Evolutionary conservation across 2,888 invertebrate genomes (phyloP).

Genomic region (Uropetala carovei): DNA sequence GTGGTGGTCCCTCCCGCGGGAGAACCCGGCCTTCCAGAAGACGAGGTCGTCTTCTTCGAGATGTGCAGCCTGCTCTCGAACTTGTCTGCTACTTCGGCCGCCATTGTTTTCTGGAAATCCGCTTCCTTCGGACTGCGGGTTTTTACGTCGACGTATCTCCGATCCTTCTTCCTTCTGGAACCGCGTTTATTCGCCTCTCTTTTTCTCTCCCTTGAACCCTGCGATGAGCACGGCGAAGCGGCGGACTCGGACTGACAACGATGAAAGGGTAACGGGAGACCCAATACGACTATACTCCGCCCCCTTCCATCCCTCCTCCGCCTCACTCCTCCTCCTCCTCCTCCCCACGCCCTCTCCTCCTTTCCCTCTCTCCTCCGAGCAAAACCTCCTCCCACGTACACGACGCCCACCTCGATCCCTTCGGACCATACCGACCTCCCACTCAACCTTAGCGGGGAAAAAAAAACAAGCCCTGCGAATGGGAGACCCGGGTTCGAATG

Average conservation of each 20-base stretch:
- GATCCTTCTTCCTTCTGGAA: neutral
- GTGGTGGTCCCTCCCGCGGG: neutral
- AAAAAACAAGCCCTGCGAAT: no score
- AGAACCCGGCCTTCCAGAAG: conserved; percentile 35
- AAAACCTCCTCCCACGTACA: no score
- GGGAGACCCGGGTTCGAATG: no score
- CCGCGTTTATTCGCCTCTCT: neutral
- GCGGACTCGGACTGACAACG: neutral
- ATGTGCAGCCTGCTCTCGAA: conserved; percentile 82
- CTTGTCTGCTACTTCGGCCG: conserved; percentile 87
- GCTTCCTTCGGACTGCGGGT: neutral
- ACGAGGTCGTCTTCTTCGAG: conserved; percentile 56
- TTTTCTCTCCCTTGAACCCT: neutral
- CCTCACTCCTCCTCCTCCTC: neutral
- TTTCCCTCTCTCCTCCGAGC: neutral
- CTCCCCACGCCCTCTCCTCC: neutral
- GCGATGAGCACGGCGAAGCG: neutral
- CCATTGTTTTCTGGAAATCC: conserved; percentile 76
- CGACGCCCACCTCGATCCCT: no score
- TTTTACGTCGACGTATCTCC: neutral
- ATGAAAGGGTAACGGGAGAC: conserved; percentile 24
- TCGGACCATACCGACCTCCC: no score
- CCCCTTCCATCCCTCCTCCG: conserved; percentile 66
- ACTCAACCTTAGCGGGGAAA: no score
- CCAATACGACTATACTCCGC: conserved; percentile 67